A percentile compares a stretch with the other conserved stretches of the same genome.
These are phyloP conservation scores for Sminthurinus aureus DNA, from an alignment of 2,888 invertebrate genomes.

Conservation along the genomic window DNA sequence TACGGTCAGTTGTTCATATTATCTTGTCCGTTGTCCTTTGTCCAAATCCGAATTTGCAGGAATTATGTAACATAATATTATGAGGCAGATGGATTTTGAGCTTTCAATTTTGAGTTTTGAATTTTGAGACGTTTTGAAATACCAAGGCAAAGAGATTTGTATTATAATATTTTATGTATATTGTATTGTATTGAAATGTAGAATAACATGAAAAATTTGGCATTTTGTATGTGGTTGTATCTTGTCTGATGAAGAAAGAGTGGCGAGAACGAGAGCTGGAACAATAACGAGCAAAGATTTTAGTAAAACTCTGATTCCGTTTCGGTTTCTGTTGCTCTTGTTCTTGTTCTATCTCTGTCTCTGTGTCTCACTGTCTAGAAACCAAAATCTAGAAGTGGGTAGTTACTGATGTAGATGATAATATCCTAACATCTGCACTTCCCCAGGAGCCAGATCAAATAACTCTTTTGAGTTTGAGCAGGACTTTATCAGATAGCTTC, in stretches of 20 bases:
- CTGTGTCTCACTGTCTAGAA: background rate
- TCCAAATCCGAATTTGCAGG: too few species aligned
- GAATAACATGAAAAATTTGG: background rate
- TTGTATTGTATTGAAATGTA: background rate
- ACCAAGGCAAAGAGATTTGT: too few species aligned
- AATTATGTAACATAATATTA: too few species aligned
- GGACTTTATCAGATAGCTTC: slow-evolving; percentile 54
- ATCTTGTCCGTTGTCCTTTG: too few species aligned
- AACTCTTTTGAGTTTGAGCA: slow-evolving; percentile 55
- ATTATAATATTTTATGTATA: too few species aligned
- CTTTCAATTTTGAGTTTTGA: too few species aligned
- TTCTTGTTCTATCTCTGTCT: slow-evolving; percentile 10
- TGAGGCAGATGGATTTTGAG: too few species aligned
- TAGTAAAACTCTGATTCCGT: background rate
- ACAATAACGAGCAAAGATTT: background rate
- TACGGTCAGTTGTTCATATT: too few species aligned
- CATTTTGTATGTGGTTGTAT: background rate
- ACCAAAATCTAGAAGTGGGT: background rate
- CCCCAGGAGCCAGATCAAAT: slow-evolving; percentile 58
- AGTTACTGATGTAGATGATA: slow-evolving; percentile 41
- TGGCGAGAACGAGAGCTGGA: background rate
- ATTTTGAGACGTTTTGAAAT: too few species aligned
- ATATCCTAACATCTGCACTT: slow-evolving; percentile 46
- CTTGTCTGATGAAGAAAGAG: slow-evolving; percentile 1
- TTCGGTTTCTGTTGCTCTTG: background rate